Conservation (phyloP, 1,140 invertebrate genomes). For the Leptinotarsa undecemlineata region DNA sequence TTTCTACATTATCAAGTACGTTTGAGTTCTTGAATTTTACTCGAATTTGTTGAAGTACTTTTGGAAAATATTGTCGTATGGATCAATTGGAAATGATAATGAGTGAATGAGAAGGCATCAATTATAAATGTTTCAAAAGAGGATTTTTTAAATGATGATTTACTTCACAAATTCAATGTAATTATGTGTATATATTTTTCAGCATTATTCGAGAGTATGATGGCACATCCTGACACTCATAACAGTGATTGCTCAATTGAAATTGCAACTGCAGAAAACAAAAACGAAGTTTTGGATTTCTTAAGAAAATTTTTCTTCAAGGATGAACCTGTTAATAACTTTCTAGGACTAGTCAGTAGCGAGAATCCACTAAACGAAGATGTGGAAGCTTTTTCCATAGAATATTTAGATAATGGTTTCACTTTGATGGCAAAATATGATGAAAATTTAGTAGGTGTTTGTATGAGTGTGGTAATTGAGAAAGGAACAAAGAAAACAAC, state of each 20-base stretch:
- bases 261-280: constrained; percentile 31
- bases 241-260: neutral
- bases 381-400: constrained; percentile 66
- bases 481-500: constrained; percentile 44
- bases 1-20: too few species aligned
- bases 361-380: constrained; percentile 65
- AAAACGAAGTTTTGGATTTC: constrained; percentile 42
- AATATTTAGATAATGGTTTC: constrained; percentile 62
- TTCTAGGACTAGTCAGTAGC: constrained; percentile 60
- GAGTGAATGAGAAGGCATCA: too few species aligned
- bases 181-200: too few species aligned
- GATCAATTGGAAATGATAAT: too few species aligned
- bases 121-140: too few species aligned
- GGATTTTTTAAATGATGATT: too few species aligned
- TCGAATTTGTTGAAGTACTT: too few species aligned
- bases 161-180: too few species aligned
- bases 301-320: constrained; percentile 65
- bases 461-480: constrained; percentile 49
- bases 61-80: too few species aligned
- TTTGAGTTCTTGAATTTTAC: too few species aligned
- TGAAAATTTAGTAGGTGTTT: constrained; percentile 65
- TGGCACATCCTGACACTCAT: too few species aligned
- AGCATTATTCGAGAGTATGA: neutral
- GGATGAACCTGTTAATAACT: constrained; percentile 72
- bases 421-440: constrained; percentile 66